A percentile compares a stretch with the other conserved stretches of the same genome.
These are phyloP conservation scores for Lepus europaeus DNA, from an alignment of 2,113 vertebrate genomes.

Conservation along the genomic window DNA sequence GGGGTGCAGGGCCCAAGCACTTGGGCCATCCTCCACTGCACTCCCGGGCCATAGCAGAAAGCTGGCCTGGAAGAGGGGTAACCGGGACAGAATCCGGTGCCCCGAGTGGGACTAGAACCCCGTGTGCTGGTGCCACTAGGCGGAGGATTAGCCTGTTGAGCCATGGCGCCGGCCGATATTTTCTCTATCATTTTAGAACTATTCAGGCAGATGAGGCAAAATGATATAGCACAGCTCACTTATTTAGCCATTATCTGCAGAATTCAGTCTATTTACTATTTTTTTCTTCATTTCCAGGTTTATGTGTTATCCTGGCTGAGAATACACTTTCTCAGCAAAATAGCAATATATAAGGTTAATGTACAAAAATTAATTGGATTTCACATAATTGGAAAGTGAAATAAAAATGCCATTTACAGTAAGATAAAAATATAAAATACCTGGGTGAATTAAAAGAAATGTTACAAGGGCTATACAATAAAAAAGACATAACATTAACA, in stretches of 20 bases:
- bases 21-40: no score
- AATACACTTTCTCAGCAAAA: conserved; percentile 40
- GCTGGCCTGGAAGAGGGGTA: no score
- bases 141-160: no score
- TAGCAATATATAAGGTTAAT: background rate
- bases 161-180: no score
- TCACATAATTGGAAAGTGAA: background rate
- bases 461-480: background rate
- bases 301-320: conserved; percentile 9
- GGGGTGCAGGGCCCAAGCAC: no score
- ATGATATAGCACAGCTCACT: background rate
- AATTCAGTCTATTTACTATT: conserved; percentile 5
- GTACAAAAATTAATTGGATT: background rate
- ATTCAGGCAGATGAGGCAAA: background rate
- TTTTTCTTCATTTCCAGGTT: background rate
- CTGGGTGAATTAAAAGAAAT: background rate
- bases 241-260: background rate
- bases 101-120: no score
- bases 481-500: background rate
- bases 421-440: background rate
- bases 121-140: no score
- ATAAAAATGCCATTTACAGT: background rate
- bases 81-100: no score
- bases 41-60: no score
- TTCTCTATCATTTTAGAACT: background rate